Evolutionary conservation across 2,888 invertebrate species (phyloP), one percentile per base, ranked within the genome.

Genomic region (Blastobasis adustella): DNA sequence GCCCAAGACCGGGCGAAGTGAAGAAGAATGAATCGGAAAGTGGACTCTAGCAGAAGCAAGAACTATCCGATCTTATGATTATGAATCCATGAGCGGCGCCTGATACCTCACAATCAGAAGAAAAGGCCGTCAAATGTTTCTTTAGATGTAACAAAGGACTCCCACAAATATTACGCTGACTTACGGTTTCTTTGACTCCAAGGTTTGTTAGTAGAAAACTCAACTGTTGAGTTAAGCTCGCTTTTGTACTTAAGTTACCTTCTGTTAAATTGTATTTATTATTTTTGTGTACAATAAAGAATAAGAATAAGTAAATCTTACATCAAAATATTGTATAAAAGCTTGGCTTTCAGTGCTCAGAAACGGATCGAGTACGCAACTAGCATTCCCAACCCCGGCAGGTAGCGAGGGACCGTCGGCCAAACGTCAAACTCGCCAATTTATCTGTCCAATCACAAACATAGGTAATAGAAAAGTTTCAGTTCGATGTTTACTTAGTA

Each of bases 381-480:
- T 9, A 43, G 8, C 43, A n/a, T n/a, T 10, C 5, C 43, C 43
- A 43, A 7, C 37, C 37, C 8, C 37, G 36, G 37, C 37, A 6
- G 37, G 9, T 37, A 37, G 6, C 8, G 8, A 4, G 10, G 6
- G 8, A 47, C 23, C 42, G 46, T 49, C 49, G 46, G 46, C 49
- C 52, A 36, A 4, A 8, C 23, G 37, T 9, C 46, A 23, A 46
- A 62, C 62, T 64, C 55, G 61, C 65, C 61, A 60, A 73, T 72
- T 68, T 67, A 65, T 70, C 66, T 67, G 66, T 66, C 65, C 71
- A 68, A 71, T 73, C 63, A 71, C 69, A 73, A 76, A 76, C 67
- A 73, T 66, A 63, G 66, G 72, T 76, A 77, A 79, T 76, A 75
- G 73, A 73, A 78, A 79, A 74, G 70, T 75, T 73, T 69, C 68